phyloP scores from a whole-genome alignment of 1,140 invertebrate genomes.

The Triops longicaudatus region DNA sequence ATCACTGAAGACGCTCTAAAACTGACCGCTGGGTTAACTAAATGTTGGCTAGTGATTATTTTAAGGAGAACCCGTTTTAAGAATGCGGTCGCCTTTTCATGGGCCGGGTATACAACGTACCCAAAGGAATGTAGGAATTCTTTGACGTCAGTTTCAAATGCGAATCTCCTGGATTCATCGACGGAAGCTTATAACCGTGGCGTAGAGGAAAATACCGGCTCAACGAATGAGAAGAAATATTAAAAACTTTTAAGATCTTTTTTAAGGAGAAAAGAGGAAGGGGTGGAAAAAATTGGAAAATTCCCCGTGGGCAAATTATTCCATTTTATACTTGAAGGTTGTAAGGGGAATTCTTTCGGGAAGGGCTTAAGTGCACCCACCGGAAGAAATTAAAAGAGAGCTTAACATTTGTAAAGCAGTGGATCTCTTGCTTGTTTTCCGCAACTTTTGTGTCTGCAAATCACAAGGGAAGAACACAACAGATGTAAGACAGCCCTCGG shows the following conservation, averaged over 20 bases:
- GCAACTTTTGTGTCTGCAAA: not conserved
- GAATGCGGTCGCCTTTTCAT: not conserved
- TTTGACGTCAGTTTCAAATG: not conserved
- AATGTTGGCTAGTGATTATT: not conserved
- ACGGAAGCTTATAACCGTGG: not conserved
- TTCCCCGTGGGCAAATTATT: not conserved
- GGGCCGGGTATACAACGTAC: too few species aligned
- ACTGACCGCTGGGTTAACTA: not conserved
- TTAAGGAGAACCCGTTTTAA: not conserved
- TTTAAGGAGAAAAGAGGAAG: not conserved
- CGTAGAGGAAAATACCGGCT: not conserved
- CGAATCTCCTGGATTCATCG: conserved; percentile 3
- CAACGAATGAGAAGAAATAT: not conserved
- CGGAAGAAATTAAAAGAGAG: not conserved
- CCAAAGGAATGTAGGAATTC: not conserved
- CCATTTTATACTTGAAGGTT: not conserved
- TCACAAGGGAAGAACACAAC: not conserved
- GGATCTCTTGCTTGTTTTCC: not conserved
- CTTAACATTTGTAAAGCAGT: not conserved
- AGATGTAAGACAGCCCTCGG: not conserved
- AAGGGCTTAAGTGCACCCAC: not conserved
- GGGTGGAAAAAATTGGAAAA: not conserved
- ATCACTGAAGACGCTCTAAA: not conserved
- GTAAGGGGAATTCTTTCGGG: not conserved
- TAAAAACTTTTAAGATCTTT: not conserved